Evolutionary conservation across 2,888 invertebrate genomes (phyloP), one percentile per base, ranked within the genome.

Genomic region (Cataglyphis rosenhaueri): DNA sequence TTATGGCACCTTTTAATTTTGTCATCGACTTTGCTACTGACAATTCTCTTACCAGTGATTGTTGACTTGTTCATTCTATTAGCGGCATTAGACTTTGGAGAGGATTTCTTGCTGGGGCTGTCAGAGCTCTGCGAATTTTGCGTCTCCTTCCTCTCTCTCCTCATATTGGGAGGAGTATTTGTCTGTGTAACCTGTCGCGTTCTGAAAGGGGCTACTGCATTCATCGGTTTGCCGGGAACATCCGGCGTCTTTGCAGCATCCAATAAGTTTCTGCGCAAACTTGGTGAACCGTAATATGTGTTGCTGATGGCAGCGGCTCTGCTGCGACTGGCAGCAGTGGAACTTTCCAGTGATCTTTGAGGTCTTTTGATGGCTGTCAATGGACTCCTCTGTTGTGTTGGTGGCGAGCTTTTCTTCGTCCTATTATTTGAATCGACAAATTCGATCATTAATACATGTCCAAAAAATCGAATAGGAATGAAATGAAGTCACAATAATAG

Each of bases 211-310:
- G 84, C 84, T 10, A 90, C 74, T 21, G 85, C 90, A 71, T 89
- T 92, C 6, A 90, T 41, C 35, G 84, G 74, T 85, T 89, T 92
- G 35, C 84, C 89, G 35, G 90, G 96, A 94, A 93, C 95, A 95
- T 95, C 95, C 2, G 95, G 95, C 0, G 95, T 95, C 84, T 95
- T 95, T 1, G 96, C 95, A 6, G 96, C 96, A 66, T 96, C 94
- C 35, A 96, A 89, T 21, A 96, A 93, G 91, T 95, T 95, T 81
- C 95, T 93, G 29, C 96, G 93, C 59, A 96, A 92, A 73, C 95
- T 95, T 3, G 95, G 95, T 79, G 95, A 93, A 5, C 94, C 94
- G 6, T 92, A 92, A 68, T 93, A 94, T 29, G 94, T 93, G 29
- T 91, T 92, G 32, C 91, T 92, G 57, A 91, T 93, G 3, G 92